Percentiles rank a stretch among this genome's conserved stretches.
Evolutionary conservation across 2,797 vertebrate species (phyloP).

Genomic region (Clarias fuscus): DNA sequence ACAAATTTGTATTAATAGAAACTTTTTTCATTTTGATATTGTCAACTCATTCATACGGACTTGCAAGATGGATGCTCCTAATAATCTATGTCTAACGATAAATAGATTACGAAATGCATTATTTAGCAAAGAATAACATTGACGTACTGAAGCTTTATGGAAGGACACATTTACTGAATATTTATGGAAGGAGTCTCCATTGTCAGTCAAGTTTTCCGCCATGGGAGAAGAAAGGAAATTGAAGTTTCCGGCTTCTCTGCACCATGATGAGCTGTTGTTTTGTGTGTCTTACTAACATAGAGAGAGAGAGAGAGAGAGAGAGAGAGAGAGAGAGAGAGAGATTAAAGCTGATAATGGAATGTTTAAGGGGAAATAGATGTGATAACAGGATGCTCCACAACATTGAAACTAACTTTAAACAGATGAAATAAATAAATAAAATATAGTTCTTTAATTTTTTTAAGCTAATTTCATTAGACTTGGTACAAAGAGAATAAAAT

Average conservation of each 20-base stretch:
- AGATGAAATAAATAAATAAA: not conserved
- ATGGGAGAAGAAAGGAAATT: not conserved
- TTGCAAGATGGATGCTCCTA: not conserved
- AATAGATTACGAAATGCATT: not conserved
- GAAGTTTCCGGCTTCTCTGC: not conserved
- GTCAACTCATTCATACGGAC: not conserved
- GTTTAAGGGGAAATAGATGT: not conserved
- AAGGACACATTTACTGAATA: not conserved
- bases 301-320: not conserved
- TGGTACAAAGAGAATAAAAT: not conserved
- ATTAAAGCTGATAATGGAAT: not conserved
- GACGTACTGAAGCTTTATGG: not conserved
- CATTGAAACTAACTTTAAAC: not conserved
- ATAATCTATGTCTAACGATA: not conserved
- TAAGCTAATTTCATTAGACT: not conserved
- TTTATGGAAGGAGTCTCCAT: not conserved
- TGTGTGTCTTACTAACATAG: not conserved
- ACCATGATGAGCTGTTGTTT: not conserved
- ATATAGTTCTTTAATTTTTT: not conserved
- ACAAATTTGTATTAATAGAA: not conserved
- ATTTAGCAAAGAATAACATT: not conserved
- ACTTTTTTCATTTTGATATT: not conserved
- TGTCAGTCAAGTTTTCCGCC: not conserved
- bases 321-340: not conserved
- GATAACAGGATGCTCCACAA: not conserved